Evolutionary conservation across 1,140 invertebrate species (phyloP).

Genomic region (Pseudobourletiella spinata): DNA sequence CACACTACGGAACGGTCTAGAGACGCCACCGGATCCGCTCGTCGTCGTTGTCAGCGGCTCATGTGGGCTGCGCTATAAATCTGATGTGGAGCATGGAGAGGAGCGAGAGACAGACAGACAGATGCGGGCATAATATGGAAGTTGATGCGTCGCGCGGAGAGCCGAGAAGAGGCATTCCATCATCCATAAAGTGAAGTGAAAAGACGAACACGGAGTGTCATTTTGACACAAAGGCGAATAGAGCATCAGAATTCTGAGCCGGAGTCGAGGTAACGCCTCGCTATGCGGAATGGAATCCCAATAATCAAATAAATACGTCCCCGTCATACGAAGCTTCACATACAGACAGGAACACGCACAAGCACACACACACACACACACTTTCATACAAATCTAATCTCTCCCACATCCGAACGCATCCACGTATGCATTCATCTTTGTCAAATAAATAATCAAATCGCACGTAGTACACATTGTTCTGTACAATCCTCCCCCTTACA

Average conservation of each 20-base stretch:
- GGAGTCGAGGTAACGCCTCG: slow-evolving; percentile 7
- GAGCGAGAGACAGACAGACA: too few species aligned
- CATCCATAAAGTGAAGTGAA: slow-evolving; percentile 8
- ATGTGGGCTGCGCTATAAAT: too few species aligned
- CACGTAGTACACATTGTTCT: background rate
- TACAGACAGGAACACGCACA: too few species aligned
- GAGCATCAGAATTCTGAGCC: slow-evolving; percentile 17
- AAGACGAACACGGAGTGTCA: slow-evolving; percentile 6
- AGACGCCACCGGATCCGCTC: too few species aligned
- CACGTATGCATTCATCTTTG: background rate
- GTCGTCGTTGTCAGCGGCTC: too few species aligned
- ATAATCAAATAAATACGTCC: slow-evolving; percentile 16
- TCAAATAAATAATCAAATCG: background rate
- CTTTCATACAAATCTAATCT: background rate
- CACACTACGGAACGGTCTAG: too few species aligned
- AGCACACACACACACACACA: too few species aligned
- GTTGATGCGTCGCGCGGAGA: background rate
- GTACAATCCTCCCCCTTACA: background rate
- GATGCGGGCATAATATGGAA: too few species aligned
- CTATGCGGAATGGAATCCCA: slow-evolving; percentile 23
- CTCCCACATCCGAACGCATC: background rate
- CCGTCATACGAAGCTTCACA: background rate
- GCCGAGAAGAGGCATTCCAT: background rate
- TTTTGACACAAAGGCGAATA: background rate
- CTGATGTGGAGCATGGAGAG: too few species aligned